Evolutionary conservation across 2,797 vertebrate genomes (phyloP).

Genomic region (Lemur catta): DNA sequence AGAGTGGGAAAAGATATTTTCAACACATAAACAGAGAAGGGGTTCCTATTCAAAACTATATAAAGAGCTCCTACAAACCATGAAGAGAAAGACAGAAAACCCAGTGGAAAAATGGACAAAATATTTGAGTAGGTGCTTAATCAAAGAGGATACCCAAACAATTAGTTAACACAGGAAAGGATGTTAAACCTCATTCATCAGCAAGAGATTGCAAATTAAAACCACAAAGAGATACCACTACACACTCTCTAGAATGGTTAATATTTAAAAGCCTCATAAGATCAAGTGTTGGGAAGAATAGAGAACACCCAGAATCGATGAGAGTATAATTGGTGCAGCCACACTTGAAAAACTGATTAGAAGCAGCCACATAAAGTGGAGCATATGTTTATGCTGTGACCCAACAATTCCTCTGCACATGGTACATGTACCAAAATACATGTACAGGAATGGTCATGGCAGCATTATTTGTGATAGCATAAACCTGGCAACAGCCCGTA

Average conservation of each 20-base stretch:
- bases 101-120: neutral
- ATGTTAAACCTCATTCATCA: neutral
- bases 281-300: neutral
- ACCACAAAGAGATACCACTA: neutral
- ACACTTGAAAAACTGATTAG: neutral
- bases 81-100: neutral
- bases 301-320: neutral
- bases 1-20: slow-evolving; percentile 8
- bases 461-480: neutral
- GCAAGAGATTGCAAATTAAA: neutral
- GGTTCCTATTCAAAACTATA: neutral
- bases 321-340: neutral
- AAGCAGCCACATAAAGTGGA: neutral
- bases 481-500: neutral
- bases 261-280: neutral
- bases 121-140: neutral
- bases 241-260: neutral
- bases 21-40: neutral
- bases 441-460: neutral
- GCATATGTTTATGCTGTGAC: neutral
- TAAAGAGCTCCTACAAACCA: neutral
- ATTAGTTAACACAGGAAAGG: neutral
- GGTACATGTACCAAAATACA: neutral
- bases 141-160: neutral
- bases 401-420: neutral